A percentile compares a stretch with the other conserved stretches of the same genome.
phyloP scores from a whole-genome alignment of 2,888 invertebrate species.

The Caenorhabditis sp. region DNA sequence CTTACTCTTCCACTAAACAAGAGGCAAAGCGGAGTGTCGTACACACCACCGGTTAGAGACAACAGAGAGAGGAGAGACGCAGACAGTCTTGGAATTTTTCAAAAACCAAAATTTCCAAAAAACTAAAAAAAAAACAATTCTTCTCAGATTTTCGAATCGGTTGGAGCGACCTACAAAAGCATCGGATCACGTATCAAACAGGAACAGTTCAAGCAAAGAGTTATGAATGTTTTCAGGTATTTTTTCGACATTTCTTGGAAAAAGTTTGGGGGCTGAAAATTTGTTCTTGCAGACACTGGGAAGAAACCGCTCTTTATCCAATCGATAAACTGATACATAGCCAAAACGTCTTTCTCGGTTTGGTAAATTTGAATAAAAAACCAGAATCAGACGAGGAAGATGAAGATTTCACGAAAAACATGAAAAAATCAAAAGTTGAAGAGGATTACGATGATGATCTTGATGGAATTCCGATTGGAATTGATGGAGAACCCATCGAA shows the following conservation, averaged over 20 bases:
- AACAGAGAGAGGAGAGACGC: too few relatives aligned
- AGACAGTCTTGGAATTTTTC: too few relatives aligned
- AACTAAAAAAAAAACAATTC: background rate
- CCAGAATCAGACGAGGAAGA: conserved; percentile 8
- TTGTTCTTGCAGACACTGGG: conserved; percentile 87
- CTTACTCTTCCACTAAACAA: too few relatives aligned
- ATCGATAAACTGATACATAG: conserved; percentile 86
- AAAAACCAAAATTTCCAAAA: too few relatives aligned
- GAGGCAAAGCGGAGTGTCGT: too few relatives aligned
- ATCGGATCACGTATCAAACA: conserved; percentile 87
- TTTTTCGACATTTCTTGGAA: too few relatives aligned
- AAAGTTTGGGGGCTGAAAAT: too few relatives aligned
- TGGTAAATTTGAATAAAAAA: conserved; percentile 69
- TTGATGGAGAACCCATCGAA: background rate
- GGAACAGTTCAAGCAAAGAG: conserved; percentile 85
- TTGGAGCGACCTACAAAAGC: conserved; percentile 80
- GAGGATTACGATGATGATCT: conserved; percentile 34
- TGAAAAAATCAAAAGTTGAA: background rate
- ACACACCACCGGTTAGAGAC: too few relatives aligned
- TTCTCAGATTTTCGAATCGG: conserved; percentile 78
- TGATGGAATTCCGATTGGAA: conserved; percentile 44
- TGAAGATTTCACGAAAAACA: conserved; percentile 6
- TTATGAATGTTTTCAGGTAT: conserved; percentile 73
- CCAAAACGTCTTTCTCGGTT: conserved; percentile 89
- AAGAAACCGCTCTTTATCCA: conserved; percentile 95